A percentile compares a stretch with the other conserved stretches of the same genome.
These are phyloP conservation scores for Pangasius sanitwongsei DNA, from an alignment of 2,797 vertebrate genomes.

Conservation along the genomic window DNA sequence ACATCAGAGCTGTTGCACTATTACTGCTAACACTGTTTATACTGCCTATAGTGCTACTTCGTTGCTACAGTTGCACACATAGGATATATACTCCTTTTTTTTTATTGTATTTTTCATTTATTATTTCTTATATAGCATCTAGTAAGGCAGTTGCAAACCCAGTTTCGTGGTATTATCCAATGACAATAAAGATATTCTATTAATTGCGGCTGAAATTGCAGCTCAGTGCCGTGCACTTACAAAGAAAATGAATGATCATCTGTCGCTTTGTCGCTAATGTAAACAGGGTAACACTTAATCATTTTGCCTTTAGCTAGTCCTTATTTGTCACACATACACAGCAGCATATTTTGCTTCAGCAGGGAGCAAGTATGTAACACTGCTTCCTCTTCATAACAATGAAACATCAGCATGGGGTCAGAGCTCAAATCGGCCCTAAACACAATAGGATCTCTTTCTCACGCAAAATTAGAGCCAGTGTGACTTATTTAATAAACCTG, in stretches of 20 bases:
- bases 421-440: neutral
- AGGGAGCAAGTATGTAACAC: neutral
- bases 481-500: neutral
- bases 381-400: constrained; percentile 13
- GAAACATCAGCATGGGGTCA: constrained; percentile 6
- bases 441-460: neutral
- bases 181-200: neutral
- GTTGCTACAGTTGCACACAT: too few species aligned
- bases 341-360: neutral
- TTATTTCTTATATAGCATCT: neutral
- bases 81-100: too few species aligned
- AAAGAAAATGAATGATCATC: neutral
- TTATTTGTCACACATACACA: neutral
- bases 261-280: neutral
- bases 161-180: neutral
- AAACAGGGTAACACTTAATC: neutral
- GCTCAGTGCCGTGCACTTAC: neutral
- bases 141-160: neutral
- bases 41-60: too few species aligned
- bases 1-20: too few species aligned
- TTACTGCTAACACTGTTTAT: too few species aligned
- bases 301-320: neutral
- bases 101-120: too few species aligned
- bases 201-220: neutral
- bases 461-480: neutral